Conservation (phyloP, 2,113 vertebrate species). For the Triplophysa siluroides region DNA sequence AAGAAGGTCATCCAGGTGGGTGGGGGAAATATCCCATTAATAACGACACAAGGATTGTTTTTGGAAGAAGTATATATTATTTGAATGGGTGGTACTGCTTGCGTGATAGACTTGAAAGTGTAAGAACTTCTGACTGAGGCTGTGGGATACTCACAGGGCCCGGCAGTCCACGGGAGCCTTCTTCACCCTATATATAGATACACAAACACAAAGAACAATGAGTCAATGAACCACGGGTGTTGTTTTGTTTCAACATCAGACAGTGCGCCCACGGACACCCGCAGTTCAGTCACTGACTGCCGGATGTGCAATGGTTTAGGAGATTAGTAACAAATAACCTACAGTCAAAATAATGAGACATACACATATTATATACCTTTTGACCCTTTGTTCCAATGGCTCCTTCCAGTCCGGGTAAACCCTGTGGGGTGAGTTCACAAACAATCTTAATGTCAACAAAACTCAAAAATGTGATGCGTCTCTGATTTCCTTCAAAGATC, state of each 20-base stretch:
- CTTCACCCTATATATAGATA: conserved; percentile 70
- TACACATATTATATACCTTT: conserved; percentile 71
- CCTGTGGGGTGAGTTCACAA: conserved; percentile 69
- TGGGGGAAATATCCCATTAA: too few relatives aligned
- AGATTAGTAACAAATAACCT: too few relatives aligned
- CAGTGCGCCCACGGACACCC: background rate
- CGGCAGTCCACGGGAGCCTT: conserved; percentile 76
- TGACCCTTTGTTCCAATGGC: conserved; percentile 75
- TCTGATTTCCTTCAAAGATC: background rate
- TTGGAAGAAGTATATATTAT: too few relatives aligned
- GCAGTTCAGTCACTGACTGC: too few relatives aligned
- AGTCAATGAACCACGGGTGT: background rate
- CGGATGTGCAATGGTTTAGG: too few relatives aligned
- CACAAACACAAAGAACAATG: conserved; percentile 8
- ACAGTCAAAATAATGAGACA: too few relatives aligned
- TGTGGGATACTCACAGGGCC: conserved; percentile 74
- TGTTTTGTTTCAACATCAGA: background rate
- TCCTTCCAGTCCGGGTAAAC: conserved; percentile 72
- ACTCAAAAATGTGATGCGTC: conserved; percentile 3
- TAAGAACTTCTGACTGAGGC: background rate
- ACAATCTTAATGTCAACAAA: conserved; percentile 56
- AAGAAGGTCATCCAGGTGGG: too few relatives aligned
- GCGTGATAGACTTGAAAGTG: background rate
- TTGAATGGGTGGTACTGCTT: background rate
- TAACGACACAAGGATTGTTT: too few relatives aligned